phyloP scores from a whole-genome alignment of 1,140 invertebrate species.

The Penaeus japonicus region DNA sequence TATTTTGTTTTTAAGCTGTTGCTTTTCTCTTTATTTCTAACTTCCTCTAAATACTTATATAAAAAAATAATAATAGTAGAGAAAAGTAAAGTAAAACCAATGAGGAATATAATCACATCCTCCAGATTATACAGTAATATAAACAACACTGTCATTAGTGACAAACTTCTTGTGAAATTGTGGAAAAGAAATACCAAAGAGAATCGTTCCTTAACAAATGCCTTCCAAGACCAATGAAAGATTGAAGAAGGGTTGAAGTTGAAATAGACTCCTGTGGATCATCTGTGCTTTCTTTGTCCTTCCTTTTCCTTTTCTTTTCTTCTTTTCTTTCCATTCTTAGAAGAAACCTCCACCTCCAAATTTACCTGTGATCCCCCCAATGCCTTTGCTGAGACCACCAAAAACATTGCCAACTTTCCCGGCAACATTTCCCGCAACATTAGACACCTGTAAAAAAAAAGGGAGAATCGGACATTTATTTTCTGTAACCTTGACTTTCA shows the following conservation, averaged over 20 bases:
- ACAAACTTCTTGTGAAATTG: no score
- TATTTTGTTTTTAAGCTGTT: no score
- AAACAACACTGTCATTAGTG: not conserved
- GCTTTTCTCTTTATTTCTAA: no score
- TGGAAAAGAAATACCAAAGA: no score
- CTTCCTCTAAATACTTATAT: no score
- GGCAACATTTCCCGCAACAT: conserved; percentile 58
- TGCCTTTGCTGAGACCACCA: conserved; percentile 79
- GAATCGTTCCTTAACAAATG: no score
- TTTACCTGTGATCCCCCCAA: conserved; percentile 82
- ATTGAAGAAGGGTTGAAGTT: no score
- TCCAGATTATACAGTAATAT: not conserved
- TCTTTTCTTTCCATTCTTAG: conserved; percentile 49
- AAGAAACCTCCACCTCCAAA: conserved; percentile 72
- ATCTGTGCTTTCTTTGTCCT: not conserved
- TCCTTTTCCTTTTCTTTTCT: not conserved
- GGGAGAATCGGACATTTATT: not conserved
- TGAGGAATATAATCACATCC: no score
- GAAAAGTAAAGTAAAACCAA: no score
- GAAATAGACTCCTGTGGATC: not conserved
- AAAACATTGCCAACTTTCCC: conserved; percentile 58
- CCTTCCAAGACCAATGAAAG: no score
- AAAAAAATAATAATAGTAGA: no score
- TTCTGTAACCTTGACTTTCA: no score
- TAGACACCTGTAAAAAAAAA: conserved; percentile 48